phyloP scores from a whole-genome alignment of 2,797 vertebrate species.

The Microctenopoma stevenorrisi region DNA sequence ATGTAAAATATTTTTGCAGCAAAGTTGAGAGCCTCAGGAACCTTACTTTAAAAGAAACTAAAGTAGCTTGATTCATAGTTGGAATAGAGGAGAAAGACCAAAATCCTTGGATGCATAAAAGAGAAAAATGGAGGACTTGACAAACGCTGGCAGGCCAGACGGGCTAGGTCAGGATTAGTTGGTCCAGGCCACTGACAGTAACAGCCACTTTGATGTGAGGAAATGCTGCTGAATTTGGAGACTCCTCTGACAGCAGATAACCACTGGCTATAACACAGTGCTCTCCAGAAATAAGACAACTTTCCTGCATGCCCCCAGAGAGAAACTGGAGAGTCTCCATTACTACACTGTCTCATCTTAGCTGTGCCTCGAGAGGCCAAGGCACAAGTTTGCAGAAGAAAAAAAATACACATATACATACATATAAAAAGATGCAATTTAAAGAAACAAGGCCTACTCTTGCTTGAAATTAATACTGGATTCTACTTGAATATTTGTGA shows the following conservation, averaged over 20 bases:
- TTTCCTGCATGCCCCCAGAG: constrained; percentile 30
- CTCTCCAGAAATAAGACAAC: constrained; percentile 53
- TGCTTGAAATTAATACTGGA: constrained; percentile 58
- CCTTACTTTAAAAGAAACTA: neutral
- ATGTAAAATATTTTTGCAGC: constrained; percentile 10
- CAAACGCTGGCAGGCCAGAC: constrained; percentile 5
- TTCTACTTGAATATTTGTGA: constrained; percentile 33
- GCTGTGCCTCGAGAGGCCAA: constrained; percentile 8
- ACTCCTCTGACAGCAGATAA: constrained; percentile 68
- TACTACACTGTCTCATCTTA: constrained; percentile 32
- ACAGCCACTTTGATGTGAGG: constrained; percentile 71
- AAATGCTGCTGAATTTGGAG: constrained; percentile 63
- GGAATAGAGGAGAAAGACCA: constrained; percentile 3
- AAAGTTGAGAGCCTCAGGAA: neutral
- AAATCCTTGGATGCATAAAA: neutral
- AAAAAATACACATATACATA: constrained; percentile 35
- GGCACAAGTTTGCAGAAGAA: constrained; percentile 60
- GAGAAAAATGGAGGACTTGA: constrained; percentile 2
- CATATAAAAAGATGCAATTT: no score
- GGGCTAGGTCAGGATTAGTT: constrained; percentile 26
- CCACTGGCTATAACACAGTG: constrained; percentile 49
- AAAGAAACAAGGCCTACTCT: constrained; percentile 23
- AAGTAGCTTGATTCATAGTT: constrained; percentile 9
- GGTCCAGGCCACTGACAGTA: constrained; percentile 13
- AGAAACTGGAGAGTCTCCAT: constrained; percentile 66